phyloP scores from a whole-genome alignment of 2,113 vertebrate species.

The Galemys pyrenaicus region DNA sequence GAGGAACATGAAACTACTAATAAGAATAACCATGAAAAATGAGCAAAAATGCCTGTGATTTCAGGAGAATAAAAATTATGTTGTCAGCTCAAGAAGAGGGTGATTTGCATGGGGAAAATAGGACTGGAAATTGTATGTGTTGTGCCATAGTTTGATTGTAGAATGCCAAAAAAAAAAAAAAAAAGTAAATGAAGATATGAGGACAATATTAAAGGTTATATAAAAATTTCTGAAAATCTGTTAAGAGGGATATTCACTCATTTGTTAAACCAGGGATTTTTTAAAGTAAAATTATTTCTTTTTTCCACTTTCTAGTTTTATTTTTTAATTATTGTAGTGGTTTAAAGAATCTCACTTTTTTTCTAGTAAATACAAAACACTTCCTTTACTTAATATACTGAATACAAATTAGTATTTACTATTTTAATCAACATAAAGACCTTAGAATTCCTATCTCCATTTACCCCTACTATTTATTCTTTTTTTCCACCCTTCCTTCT shows the following conservation, averaged over 20 bases:
- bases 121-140: constrained; percentile 30
- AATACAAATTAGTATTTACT: neutral
- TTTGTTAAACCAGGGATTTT: neutral
- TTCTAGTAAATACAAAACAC: neutral
- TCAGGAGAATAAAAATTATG: constrained; percentile 15
- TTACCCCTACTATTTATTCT: neutral
- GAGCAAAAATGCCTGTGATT: constrained; percentile 41
- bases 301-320: neutral
- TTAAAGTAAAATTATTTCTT: neutral
- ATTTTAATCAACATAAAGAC: neutral
- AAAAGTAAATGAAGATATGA: constrained; percentile 18
- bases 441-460: neutral
- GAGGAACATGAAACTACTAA: constrained; percentile 58
- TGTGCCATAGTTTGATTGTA: constrained; percentile 24
- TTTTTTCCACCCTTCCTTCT: neutral
- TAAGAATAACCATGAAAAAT: constrained; percentile 56
- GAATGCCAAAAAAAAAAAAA: constrained; percentile 66
- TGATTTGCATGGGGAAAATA: constrained; percentile 10
- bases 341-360: neutral
- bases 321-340: neutral
- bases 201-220: neutral
- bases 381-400: neutral
- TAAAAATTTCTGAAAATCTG: neutral
- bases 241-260: neutral
- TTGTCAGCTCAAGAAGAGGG: constrained; percentile 51